Conservation (phyloP, 2,888 invertebrate genomes). For the Spisula solida region DNA sequence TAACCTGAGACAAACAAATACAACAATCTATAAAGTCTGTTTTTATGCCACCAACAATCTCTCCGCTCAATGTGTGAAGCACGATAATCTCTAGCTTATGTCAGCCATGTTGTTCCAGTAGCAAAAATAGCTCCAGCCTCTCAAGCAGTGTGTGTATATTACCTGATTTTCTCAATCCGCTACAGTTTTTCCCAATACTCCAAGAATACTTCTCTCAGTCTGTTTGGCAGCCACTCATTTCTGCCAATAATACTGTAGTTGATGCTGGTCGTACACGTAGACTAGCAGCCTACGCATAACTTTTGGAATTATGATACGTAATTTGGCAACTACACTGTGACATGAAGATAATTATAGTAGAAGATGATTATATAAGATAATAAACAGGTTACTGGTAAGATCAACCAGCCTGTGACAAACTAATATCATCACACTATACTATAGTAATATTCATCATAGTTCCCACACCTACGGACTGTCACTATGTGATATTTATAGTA, state of each 20-base stretch:
- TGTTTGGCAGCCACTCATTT: slow-evolving; percentile 10
- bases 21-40: not conserved
- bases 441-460: not conserved
- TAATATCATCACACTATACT: not conserved
- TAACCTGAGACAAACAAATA: not conserved
- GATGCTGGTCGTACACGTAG: not conserved
- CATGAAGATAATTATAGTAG: not conserved
- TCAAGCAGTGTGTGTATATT: slow-evolving; percentile 12
- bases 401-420: not conserved
- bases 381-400: not conserved
- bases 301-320: not conserved
- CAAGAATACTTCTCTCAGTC: not conserved
- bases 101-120: not conserved
- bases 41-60: not conserved
- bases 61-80: too few relatives aligned
- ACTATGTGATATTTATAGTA: too few relatives aligned
- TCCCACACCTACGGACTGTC: too few relatives aligned
- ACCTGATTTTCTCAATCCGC: not conserved
- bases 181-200: slow-evolving; percentile 12
- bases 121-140: not conserved
- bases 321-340: not conserved
- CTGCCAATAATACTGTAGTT: not conserved
- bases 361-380: too few relatives aligned
- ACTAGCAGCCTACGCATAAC: slow-evolving; percentile 12
- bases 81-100: not conserved